Conservation (phyloP, 2,888 invertebrate species). For the Neoitamus cyanurus region DNA sequence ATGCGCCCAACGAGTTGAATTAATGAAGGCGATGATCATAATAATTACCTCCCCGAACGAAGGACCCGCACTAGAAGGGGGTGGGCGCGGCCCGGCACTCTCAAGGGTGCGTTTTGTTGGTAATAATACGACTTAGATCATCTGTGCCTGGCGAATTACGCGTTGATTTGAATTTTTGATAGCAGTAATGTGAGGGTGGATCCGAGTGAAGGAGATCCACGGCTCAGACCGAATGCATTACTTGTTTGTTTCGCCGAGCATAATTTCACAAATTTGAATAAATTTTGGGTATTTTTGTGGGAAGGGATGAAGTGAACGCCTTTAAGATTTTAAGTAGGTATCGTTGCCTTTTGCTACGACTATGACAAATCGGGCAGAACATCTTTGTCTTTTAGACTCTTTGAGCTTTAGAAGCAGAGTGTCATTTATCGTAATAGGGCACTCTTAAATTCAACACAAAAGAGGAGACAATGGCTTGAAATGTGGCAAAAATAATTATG, state of each 20-base stretch:
- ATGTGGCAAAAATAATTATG: too few species aligned
- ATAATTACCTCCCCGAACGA: slow-evolving; percentile 6
- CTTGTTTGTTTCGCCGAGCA: background rate
- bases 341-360: background rate
- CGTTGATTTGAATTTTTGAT: slow-evolving; percentile 31
- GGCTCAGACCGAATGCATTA: background rate
- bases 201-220: background rate
- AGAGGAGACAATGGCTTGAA: too few species aligned
- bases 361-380: background rate
- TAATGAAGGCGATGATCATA: slow-evolving; percentile 43
- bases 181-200: background rate
- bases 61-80: background rate
- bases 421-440: too few species aligned
- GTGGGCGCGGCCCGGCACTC: background rate
- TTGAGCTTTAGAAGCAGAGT: too few species aligned
- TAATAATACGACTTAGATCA: slow-evolving; percentile 7
- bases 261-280: background rate
- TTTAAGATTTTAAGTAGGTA: background rate
- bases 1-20: slow-evolving; percentile 44
- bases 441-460: too few species aligned
- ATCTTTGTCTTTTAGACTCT: too few species aligned
- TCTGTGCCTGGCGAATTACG: slow-evolving; percentile 20
- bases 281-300: background rate
- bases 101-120: background rate
- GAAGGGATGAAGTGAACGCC: background rate